A percentile compares a stretch with the other conserved stretches of the same genome.
Evolutionary conservation across 2,888 invertebrate genomes (phyloP).

Genomic region (Xanthia togata): DNA sequence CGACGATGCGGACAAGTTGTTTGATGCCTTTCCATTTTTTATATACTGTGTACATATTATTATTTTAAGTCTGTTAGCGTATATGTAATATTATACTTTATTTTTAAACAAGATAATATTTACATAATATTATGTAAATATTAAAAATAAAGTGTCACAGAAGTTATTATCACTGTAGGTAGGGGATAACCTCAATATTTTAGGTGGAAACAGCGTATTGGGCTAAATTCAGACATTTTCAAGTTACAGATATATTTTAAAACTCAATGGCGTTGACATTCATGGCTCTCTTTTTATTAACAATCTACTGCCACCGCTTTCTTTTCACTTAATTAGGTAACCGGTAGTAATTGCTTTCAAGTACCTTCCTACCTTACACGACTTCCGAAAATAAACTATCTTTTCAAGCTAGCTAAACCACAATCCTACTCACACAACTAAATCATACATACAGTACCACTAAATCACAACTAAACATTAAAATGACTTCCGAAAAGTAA

Average conservation of each 20-base stretch:
- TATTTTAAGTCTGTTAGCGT: too few species aligned
- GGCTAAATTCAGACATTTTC: not conserved
- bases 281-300: not conserved
- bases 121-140: too few species aligned
- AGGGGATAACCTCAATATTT: not conserved
- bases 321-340: not conserved
- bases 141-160: too few species aligned
- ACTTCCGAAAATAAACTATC: not conserved
- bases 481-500: conserved; percentile 53
- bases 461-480: conserved; percentile 35
- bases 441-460: conserved; percentile 9
- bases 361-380: not conserved
- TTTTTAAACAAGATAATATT: too few species aligned
- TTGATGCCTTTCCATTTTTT: too few species aligned
- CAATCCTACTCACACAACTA: not conserved
- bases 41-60: too few species aligned
- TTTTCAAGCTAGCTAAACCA: not conserved
- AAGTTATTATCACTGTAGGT: not conserved
- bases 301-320: not conserved
- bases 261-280: not conserved
- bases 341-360: not conserved
- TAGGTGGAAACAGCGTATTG: not conserved
- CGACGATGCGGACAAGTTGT: too few species aligned
- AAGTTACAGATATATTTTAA: not conserved
- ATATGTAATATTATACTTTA: too few species aligned